These are phyloP conservation scores for Hydrolagus colliei DNA, from an alignment of 2,797 vertebrate species.

Conservation along the genomic window DNA sequence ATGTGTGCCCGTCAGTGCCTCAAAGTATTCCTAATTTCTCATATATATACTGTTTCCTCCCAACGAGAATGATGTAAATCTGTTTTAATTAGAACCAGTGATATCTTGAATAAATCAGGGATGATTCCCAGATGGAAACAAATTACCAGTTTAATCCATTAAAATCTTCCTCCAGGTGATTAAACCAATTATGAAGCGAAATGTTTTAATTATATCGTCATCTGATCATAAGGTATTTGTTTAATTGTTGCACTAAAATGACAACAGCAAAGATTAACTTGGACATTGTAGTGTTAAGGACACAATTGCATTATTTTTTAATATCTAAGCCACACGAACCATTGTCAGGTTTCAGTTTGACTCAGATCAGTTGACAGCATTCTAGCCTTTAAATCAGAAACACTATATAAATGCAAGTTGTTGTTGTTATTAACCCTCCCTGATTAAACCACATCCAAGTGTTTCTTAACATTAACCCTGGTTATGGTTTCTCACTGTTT, in stretches of 20 bases:
- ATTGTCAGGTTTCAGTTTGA: too few relatives aligned
- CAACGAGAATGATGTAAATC: not conserved
- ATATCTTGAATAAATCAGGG: not conserved
- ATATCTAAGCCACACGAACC: too few relatives aligned
- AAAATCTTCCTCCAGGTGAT: not conserved
- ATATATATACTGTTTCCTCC: not conserved
- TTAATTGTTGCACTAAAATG: too few relatives aligned
- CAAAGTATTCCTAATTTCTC: not conserved
- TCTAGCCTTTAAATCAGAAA: too few relatives aligned
- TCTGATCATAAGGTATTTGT: not conserved
- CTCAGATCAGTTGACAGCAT: too few relatives aligned
- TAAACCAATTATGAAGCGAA: not conserved
- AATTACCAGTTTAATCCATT: not conserved
- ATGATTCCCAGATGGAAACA: not conserved
- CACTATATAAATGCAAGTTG: too few relatives aligned
- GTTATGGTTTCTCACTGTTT: too few relatives aligned
- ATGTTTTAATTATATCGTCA: not conserved
- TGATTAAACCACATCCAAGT: too few relatives aligned
- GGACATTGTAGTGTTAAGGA: too few relatives aligned
- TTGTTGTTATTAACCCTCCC: too few relatives aligned
- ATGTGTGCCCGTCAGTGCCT: not conserved
- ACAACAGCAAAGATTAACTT: not conserved
- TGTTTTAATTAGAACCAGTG: not conserved
- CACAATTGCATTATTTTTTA: too few relatives aligned
- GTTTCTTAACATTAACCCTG: too few relatives aligned